phyloP scores from a whole-genome alignment of 2,797 vertebrate species.

The Margarornis squamiger region DNA sequence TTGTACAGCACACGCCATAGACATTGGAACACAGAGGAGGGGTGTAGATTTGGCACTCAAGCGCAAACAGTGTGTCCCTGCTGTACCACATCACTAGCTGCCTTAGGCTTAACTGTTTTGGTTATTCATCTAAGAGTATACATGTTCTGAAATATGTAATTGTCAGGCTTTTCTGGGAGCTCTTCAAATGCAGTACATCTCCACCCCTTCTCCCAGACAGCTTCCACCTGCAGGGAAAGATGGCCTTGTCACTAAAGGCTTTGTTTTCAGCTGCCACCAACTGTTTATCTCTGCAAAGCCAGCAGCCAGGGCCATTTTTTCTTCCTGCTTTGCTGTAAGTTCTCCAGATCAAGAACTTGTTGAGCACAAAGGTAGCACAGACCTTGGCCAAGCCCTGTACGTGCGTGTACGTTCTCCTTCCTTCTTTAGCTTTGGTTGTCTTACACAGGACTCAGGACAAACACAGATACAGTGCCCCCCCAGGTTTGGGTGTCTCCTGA shows the following conservation, averaged over 20 bases:
- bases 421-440: constrained; percentile 42
- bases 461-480: constrained; percentile 42
- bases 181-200: neutral
- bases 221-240: neutral
- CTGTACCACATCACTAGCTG: neutral
- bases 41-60: neutral
- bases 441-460: constrained; percentile 52
- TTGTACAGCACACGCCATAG: neutral
- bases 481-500: constrained; percentile 18
- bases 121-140: neutral
- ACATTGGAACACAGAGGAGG: neutral
- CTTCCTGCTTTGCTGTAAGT: neutral
- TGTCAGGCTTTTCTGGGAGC: neutral
- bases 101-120: neutral
- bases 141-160: neutral
- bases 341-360: neutral
- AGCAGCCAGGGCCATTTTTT: neutral
- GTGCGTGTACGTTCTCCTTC: accelerated
- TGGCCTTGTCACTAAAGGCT: neutral
- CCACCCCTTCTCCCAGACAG: neutral
- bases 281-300: neutral
- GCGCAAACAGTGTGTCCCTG: neutral
- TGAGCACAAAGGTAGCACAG: accelerated
- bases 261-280: neutral
- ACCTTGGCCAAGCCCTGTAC: neutral